Evolutionary conservation across 2,113 vertebrate genomes (phyloP), one percentile per base, ranked within the genome.

Genomic region (Phalacrocorax brasilianus): DNA sequence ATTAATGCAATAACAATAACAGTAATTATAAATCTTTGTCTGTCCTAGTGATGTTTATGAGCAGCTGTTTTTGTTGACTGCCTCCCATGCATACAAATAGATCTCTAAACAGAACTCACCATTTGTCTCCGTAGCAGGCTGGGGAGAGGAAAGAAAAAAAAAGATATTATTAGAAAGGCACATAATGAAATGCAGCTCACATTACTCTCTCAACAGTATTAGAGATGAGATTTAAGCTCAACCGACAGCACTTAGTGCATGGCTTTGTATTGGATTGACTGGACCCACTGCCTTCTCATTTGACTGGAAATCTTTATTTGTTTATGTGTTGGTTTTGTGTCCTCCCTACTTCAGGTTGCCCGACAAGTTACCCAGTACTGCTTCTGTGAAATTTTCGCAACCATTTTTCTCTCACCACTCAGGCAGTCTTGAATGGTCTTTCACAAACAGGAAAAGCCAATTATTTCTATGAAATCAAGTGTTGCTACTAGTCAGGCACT

Each of bases 91-190:
- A 96, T 88, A 91, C 95, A 89, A 97, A 88, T 56, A 96, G 92
- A 96, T 95, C 55, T 93, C 75, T 84, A 96, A 96, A 89, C 40
- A 93, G 89, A 90, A 98, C 98, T 98, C 97, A 98, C 98, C 98
- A 94, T 94, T 95, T 88, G 89, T 94, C 92, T 97, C 97, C 72
- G 66, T 83, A 97, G 93, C 50, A 96, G 97, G 93, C 98, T 98
- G 89, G 63, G 76, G 82, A 97, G 87, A 52, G 93, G 95, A 71
- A 83, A 97, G 66, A 86, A 96, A 42, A 42, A 67, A 90, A 95
- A 95, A 95, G 33, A 93, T 85, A 95, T 97, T 97, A 97, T 97
- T 97, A 95, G 93, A 55, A 91, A 91, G 68, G 35, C 44, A 56
- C 27, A 82, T 77, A 66, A 95, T 78, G 70, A 96, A 94, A 95